Conservation (phyloP, 2,888 invertebrate species). For the Sphaerolaimus hirsutus region DNA sequence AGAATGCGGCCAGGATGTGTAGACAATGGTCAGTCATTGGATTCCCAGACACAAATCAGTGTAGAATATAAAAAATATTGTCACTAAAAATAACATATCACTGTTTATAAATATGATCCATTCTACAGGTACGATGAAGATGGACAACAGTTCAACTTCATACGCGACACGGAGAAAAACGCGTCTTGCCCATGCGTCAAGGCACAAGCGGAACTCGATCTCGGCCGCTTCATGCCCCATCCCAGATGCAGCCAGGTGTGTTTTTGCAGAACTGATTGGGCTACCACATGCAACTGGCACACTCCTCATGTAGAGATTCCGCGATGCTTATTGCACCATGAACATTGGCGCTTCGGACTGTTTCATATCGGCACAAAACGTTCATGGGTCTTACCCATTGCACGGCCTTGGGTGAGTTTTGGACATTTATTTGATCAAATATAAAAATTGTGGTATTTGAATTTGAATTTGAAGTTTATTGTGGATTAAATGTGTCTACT, state of each 20-base stretch:
- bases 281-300: neutral
- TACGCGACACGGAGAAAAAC: conserved; percentile 9
- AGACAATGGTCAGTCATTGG: too few species aligned
- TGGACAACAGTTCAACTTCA: conserved; percentile 21
- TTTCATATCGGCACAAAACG: conserved; percentile 8
- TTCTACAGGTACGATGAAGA: conserved; percentile 15
- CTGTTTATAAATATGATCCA: too few species aligned
- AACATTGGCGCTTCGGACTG: conserved; percentile 70
- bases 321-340: conserved; percentile 39
- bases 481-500: too few species aligned
- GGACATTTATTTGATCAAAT: too few species aligned
- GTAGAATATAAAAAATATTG: too few species aligned
- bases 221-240: conserved; percentile 56
- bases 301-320: conserved; percentile 1
- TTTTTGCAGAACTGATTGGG: neutral
- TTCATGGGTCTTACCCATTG: neutral
- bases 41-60: too few species aligned
- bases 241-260: conserved; percentile 2
- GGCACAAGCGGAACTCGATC: conserved; percentile 62
- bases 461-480: too few species aligned
- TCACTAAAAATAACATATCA: too few species aligned
- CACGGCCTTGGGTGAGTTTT: too few species aligned
- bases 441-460: too few species aligned
- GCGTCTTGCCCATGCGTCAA: conserved; percentile 46
- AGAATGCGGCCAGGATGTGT: too few species aligned